Conservation (phyloP, 2,113 vertebrate genomes). For the Proteles cristata region DNA sequence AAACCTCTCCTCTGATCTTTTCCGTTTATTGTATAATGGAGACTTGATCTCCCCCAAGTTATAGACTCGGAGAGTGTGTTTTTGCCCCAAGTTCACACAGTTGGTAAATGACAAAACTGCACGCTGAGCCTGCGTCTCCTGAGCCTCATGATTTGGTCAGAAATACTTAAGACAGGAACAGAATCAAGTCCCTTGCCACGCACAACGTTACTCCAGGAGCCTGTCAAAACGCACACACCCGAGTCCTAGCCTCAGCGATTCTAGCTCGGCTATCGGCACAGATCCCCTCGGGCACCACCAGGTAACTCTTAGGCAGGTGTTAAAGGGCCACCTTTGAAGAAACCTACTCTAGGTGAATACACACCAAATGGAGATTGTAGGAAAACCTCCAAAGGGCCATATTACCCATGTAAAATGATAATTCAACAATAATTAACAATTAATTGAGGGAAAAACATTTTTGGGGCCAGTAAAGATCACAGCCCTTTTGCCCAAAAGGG, state of each 20-base stretch:
- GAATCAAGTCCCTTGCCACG: background rate
- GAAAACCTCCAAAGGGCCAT: background rate
- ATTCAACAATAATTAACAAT: conserved; percentile 29
- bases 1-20: background rate
- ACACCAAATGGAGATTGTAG: background rate
- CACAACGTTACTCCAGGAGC: background rate
- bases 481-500: background rate
- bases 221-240: background rate
- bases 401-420: background rate
- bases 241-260: background rate
- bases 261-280: background rate
- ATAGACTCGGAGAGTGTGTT: background rate
- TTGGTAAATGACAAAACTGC: background rate
- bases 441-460: background rate
- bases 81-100: background rate
- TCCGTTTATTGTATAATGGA: background rate
- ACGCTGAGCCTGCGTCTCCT: background rate
- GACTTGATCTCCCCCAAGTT: background rate
- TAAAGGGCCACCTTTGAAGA: background rate
- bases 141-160: background rate
- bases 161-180: background rate
- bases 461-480: background rate
- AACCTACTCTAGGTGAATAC: background rate
- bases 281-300: background rate
- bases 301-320: background rate